Conservation (phyloP, 2,797 vertebrate species). For the Anas acuta region DNA sequence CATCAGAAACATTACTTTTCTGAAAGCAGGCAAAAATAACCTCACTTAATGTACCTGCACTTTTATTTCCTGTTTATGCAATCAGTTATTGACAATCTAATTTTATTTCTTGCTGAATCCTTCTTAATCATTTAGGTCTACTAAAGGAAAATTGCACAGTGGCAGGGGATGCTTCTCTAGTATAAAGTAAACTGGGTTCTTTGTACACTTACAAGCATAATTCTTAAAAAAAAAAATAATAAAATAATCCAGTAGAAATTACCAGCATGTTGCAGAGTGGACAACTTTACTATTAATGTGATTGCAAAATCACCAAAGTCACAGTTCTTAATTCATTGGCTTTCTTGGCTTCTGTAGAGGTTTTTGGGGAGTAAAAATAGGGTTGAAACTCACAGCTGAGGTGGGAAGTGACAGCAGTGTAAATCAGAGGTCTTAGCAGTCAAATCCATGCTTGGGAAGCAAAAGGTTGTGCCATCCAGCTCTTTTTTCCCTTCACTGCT, state of each 20-base stretch:
- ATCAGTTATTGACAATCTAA: not conserved
- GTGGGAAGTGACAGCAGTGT: not conserved
- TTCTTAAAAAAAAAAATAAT: not conserved
- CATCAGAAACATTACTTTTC: not conserved
- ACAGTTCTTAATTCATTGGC: not conserved
- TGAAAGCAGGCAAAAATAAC: conserved; percentile 24
- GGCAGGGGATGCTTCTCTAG: fast-evolving
- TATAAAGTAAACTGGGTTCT: not conserved
- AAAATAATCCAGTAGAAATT: not conserved
- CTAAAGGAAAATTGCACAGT: not conserved
- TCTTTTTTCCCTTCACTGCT: not conserved
- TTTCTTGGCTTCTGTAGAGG: not conserved
- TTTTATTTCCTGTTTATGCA: conserved; percentile 26
- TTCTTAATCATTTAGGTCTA: not conserved
- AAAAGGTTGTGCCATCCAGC: not conserved
- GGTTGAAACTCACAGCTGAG: not conserved
- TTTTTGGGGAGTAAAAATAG: not conserved
- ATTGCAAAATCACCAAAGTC: not conserved
- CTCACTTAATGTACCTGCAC: not conserved
- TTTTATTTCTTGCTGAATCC: not conserved
- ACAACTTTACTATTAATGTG: not conserved
- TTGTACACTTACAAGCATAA: not conserved
- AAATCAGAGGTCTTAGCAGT: conserved; percentile 10
- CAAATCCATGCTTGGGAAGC: not conserved
- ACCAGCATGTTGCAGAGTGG: not conserved